A percentile compares a stretch with the other conserved stretches of the same genome.
These are phyloP conservation scores for Neopipo cinnamomea DNA, from an alignment of 2,113 vertebrate species.

Conservation along the genomic window DNA sequence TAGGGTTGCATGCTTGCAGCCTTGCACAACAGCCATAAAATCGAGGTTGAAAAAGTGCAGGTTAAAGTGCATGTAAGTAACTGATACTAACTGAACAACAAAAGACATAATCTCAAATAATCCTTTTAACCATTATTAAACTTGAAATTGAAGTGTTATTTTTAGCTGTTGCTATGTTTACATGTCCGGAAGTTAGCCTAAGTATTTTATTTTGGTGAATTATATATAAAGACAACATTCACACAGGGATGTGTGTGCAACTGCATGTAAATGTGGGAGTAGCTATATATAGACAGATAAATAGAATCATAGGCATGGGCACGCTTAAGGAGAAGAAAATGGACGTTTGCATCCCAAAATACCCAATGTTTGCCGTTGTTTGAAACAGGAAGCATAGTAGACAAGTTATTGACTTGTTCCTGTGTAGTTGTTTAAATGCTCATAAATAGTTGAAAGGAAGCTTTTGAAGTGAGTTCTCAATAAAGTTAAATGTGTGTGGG, in stretches of 20 bases:
- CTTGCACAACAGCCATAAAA: neutral
- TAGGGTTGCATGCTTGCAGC: neutral
- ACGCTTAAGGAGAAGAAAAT: neutral
- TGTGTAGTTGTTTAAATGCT: slow-evolving; percentile 31
- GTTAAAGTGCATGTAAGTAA: neutral
- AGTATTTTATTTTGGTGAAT: neutral
- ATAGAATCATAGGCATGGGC: neutral
- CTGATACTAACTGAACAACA: neutral
- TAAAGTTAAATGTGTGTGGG: slow-evolving; percentile 12
- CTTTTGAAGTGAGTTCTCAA: slow-evolving; percentile 51
- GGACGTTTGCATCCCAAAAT: neutral
- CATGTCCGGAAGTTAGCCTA: neutral
- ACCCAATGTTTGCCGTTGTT: slow-evolving; percentile 4
- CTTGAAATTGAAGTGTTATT: neutral
- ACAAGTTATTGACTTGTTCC: slow-evolving; percentile 50
- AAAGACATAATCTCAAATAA: neutral
- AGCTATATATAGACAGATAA: neutral
- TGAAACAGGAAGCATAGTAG: slow-evolving; percentile 38
- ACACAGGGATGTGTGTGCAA: neutral
- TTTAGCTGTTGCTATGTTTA: neutral
- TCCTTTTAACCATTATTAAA: neutral
- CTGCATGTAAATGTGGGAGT: neutral
- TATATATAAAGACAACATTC: neutral
- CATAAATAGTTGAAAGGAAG: slow-evolving; percentile 33
- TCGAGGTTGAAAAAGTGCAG: neutral